These are phyloP conservation scores for Atrina japonica DNA, from an alignment of 2,888 invertebrate species.

Conservation along the genomic window DNA sequence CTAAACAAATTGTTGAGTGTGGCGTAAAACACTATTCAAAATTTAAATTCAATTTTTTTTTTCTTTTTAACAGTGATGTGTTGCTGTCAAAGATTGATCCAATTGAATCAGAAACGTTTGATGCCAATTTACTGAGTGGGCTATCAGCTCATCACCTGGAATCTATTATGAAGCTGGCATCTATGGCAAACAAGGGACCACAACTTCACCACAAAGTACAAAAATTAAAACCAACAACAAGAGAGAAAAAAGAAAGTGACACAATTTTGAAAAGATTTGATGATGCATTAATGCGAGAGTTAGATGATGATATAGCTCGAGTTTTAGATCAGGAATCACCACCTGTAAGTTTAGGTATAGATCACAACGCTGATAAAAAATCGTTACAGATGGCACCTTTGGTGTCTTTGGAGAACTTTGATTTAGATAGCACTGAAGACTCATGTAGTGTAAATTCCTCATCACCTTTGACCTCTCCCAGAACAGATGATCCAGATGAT, in stretches of 20 bases:
- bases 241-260: constrained; percentile 31
- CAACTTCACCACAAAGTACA: neutral
- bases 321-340: constrained; percentile 66
- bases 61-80: constrained; percentile 80
- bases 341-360: constrained; percentile 42
- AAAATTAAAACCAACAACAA: constrained; percentile 9
- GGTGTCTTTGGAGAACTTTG: constrained; percentile 35
- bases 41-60: too few species aligned
- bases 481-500: neutral
- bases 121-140: constrained; percentile 82
- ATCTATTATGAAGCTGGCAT: constrained; percentile 83
- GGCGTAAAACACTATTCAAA: too few species aligned
- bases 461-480: constrained; percentile 9
- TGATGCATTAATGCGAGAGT: constrained; percentile 68
- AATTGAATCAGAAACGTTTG: constrained; percentile 82
- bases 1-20: too few species aligned
- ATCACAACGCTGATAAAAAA: constrained; percentile 74
- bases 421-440: constrained; percentile 27
- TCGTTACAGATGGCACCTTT: constrained; percentile 34
- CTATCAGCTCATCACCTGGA: constrained; percentile 82
- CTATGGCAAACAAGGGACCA: constrained; percentile 82
- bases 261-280: too few species aligned
- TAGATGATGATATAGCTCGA: constrained; percentile 76
- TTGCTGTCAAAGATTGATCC: constrained; percentile 82
- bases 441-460: constrained; percentile 26